These are phyloP conservation scores for Drosophila fungiperda DNA, from an alignment of 2,888 invertebrate species.

Conservation along the genomic window DNA sequence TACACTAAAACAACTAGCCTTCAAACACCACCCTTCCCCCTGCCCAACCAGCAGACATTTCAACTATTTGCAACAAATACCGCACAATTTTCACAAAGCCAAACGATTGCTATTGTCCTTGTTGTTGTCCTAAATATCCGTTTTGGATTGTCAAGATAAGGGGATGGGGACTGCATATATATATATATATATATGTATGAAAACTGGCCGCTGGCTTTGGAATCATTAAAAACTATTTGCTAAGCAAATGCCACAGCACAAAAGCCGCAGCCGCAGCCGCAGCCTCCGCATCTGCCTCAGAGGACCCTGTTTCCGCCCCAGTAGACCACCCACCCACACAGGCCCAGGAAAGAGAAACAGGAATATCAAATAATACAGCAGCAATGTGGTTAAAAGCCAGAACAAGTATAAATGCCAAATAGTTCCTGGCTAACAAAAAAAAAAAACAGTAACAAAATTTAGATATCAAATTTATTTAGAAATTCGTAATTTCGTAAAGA, in stretches of 20 bases:
- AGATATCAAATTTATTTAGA: not conserved
- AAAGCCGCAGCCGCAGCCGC: slow-evolving; percentile 53
- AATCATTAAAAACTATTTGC: slow-evolving; percentile 79
- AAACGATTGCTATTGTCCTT: slow-evolving; percentile 49
- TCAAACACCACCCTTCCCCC: not conserved
- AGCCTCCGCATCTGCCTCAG: not conserved
- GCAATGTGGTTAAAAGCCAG: slow-evolving; percentile 32
- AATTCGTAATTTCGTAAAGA: not conserved
- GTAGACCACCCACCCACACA: slow-evolving; percentile 40
- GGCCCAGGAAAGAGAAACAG: slow-evolving; percentile 6
- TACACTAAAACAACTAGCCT: not conserved
- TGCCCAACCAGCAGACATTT: slow-evolving; percentile 32
- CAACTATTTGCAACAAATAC: slow-evolving; percentile 63
- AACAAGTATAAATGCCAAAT: slow-evolving; percentile 19
- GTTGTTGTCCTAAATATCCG: slow-evolving; percentile 1
- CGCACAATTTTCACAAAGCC: slow-evolving; percentile 58
- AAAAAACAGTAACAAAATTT: not conserved
- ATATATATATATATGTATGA: slow-evolving; percentile 22
- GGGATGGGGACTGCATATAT: not conserved
- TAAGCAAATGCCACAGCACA: slow-evolving; percentile 70
- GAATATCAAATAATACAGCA: slow-evolving; percentile 8
- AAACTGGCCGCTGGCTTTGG: slow-evolving; percentile 64
- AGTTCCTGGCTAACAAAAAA: slow-evolving; percentile 10
- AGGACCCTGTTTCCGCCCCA: not conserved
- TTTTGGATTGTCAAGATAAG: slow-evolving; percentile 3